phyloP scores from a whole-genome alignment of 2,888 invertebrate species.

The Osmoderma eremita region DNA sequence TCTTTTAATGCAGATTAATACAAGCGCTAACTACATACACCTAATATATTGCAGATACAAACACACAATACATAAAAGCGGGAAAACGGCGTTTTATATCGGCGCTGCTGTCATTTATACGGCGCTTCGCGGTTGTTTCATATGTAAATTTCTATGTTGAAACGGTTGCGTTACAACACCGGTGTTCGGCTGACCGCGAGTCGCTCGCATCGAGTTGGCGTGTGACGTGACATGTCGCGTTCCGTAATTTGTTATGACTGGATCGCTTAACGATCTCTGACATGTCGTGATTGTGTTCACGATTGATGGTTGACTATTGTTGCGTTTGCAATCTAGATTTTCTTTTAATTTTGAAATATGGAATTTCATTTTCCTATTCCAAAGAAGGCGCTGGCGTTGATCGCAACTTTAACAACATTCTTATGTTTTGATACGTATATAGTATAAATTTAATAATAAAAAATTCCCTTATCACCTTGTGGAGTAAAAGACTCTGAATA shows the following conservation, averaged over 20 bases:
- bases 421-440: too few relatives aligned
- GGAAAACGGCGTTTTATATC: conserved; percentile 17
- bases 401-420: too few relatives aligned
- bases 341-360: too few relatives aligned
- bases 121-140: conserved; percentile 10
- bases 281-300: not conserved
- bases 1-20: conserved; percentile 31
- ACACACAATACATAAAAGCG: conserved; percentile 14
- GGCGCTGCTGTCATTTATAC: conserved; percentile 16
- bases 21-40: conserved; percentile 2
- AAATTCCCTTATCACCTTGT: too few relatives aligned
- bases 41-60: conserved; percentile 16
- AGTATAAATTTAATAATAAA: too few relatives aligned
- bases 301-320: too few relatives aligned
- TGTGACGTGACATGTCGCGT: conserved; percentile 15
- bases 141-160: conserved; percentile 20
- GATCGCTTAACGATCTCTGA: conserved; percentile 14
- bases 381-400: too few relatives aligned
- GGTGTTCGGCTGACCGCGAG: conserved; percentile 19
- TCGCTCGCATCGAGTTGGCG: conserved; percentile 32
- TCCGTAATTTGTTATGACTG: conserved; percentile 24
- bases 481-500: too few relatives aligned
- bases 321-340: too few relatives aligned
- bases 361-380: too few relatives aligned
- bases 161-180: conserved; percentile 13